Base-by-base conservation (phyloP, 92 coral and sea anemone genomes). In the Actinostola sp. region DNA sequence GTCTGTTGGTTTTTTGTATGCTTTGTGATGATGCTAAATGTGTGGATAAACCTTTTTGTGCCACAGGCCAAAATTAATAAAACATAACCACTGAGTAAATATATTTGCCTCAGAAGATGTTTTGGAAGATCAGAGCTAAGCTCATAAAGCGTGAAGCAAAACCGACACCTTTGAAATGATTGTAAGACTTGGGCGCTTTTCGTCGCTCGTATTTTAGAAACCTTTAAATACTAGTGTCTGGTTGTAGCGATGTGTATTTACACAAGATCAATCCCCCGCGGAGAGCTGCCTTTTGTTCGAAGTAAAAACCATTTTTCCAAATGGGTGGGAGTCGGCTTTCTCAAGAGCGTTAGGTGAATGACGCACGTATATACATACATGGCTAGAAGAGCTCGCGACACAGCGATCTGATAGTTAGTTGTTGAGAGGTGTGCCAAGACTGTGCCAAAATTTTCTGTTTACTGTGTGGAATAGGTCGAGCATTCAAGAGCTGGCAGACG, bases 21-120 rank as follows among this genome's bases (percentile, higher is more conserved):
- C 79, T 81, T 86, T 72, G 72, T 60, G 83, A 65, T 57, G 50
- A 76, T 66, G 48, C 70, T 58, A 71, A 81, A 71, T 76, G 79
- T 82, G 84, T 82, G 81, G 68, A 75, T 75, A 63, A 75, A 71
- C 74, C 80, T 79, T 45, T 78, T 48, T 63, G 43, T 61, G 92
- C 97, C 92, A 80, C 62, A 80, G 92, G 97, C 92, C 29, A 44
- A 26, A 42, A 75, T 91, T 74, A 79, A 83, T 87, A 74, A 87
- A 83, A 66, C 73, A 85, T 79, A 29, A 44, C 38, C 31, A 76
- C 62, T 46, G 32, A 34, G 81, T 35, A 56, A 31, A 28, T 23
- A 68, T 16, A 50, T 68, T 68, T 30, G 63, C 12, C 15, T 9
- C 30, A 2, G 32, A 24, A 53, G 9, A 14, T n/a, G n/a, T n/a